These are phyloP conservation scores for Eolophus roseicapilla DNA, from an alignment of 2,113 vertebrate genomes.

Conservation along the genomic window DNA sequence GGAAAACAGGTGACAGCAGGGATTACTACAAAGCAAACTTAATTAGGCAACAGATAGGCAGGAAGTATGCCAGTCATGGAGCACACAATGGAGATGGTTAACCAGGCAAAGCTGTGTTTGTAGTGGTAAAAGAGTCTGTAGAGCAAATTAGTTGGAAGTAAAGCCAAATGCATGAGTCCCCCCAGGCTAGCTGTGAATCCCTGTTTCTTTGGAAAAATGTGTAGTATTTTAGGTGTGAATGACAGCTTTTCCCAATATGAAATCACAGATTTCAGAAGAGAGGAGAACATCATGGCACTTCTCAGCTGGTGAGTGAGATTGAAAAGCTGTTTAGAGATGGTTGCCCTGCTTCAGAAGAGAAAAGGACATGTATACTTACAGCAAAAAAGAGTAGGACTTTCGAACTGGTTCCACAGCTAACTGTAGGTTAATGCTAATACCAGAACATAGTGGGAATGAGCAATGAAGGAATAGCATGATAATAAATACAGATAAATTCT, in stretches of 20 bases:
- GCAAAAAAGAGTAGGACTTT: background rate
- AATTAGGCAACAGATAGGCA: conserved; percentile 59
- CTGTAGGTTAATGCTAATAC: background rate
- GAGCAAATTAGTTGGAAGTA: conserved; percentile 5
- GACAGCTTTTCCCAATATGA: background rate
- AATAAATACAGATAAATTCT: background rate
- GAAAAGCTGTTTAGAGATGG: background rate
- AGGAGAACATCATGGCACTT: background rate
- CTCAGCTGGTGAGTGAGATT: background rate
- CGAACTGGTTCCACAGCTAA: too few species aligned
- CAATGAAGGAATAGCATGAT: background rate
- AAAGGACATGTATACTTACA: background rate
- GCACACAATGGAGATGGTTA: background rate
- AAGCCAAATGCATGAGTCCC: background rate
- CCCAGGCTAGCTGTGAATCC: background rate
- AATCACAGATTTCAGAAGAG: background rate
- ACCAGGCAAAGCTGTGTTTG: background rate
- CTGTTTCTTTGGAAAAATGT: background rate
- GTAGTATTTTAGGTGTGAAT: background rate
- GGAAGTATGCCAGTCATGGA: conserved; percentile 47
- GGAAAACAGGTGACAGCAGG: conserved; percentile 4
- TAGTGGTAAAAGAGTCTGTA: background rate
- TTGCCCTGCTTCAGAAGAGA: background rate
- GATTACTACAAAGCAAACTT: conserved; percentile 56
- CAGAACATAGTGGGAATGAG: background rate